Percentiles rank a stretch among this genome's conserved stretches.
These are phyloP conservation scores for Tortricodes alternella DNA, from an alignment of 2,888 invertebrate species.

Conservation along the genomic window DNA sequence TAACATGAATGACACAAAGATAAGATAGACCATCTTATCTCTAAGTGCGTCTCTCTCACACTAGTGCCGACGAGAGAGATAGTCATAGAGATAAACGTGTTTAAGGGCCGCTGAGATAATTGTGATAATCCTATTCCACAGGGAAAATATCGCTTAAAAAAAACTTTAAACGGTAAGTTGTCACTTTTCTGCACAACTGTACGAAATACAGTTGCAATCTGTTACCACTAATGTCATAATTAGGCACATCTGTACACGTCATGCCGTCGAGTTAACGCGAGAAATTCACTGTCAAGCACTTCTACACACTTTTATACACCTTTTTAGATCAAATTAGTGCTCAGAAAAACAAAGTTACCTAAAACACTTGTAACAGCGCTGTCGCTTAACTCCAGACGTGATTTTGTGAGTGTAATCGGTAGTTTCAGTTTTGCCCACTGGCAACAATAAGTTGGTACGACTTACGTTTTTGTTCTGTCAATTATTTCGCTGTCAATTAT, in stretches of 20 bases:
- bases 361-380: background rate
- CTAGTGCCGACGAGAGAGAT: too few relatives aligned
- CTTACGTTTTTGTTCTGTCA: conserved; percentile 2
- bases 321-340: background rate
- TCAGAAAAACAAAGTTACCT: background rate
- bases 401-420: background rate
- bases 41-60: too few relatives aligned
- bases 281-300: conserved; percentile 4
- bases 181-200: background rate
- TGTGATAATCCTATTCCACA: too few relatives aligned
- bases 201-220: conserved; percentile 32
- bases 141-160: too few relatives aligned
- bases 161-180: too few relatives aligned
- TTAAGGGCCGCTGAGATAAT: too few relatives aligned
- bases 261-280: conserved; percentile 11
- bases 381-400: background rate
- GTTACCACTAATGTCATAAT: conserved; percentile 42
- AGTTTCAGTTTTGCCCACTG: background rate
- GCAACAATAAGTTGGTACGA: background rate
- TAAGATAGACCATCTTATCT: too few relatives aligned
- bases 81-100: too few relatives aligned
- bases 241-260: conserved; percentile 25
- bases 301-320: conserved; percentile 11
- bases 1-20: too few relatives aligned
- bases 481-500: conserved; percentile 20